Conservation (phyloP, 2,888 invertebrate genomes). For the Synanthedon vespiformis region DNA sequence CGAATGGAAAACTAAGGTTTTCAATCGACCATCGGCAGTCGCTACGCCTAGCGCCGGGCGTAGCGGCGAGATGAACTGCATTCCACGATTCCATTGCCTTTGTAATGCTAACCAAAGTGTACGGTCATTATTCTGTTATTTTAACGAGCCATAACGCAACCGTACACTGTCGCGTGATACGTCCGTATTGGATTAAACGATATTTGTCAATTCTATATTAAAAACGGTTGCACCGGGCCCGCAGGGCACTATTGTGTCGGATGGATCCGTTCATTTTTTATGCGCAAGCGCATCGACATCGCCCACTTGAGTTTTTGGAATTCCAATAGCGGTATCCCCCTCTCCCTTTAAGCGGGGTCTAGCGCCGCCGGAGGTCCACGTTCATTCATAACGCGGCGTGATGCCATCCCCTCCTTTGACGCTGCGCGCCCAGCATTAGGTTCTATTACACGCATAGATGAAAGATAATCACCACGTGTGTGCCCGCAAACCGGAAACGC, state of each 20-base stretch:
- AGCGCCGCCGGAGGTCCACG: conserved; percentile 39
- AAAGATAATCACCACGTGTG: conserved; percentile 28
- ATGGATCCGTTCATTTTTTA: conserved; percentile 41
- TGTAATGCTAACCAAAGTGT: conserved; percentile 64
- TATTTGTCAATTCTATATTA: conserved; percentile 12
- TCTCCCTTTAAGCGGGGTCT: conserved; percentile 2
- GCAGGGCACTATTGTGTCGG: conserved; percentile 36
- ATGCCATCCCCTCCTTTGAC: conserved; percentile 20
- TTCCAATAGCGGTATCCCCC: conserved; percentile 31
- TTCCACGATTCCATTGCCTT: conserved; percentile 41
- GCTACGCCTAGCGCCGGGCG: conserved; percentile 25
- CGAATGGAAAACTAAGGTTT: conserved; percentile 45
- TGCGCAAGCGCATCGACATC: conserved; percentile 37
- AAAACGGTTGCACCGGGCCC: conserved; percentile 16
- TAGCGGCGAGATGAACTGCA: conserved; percentile 49
- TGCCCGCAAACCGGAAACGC: conserved; percentile 37
- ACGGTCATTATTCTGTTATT: conserved; percentile 61
- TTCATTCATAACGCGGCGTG: conserved; percentile 64
- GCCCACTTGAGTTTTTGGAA: conserved; percentile 66
- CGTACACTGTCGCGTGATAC: conserved; percentile 4
- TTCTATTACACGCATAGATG: conserved; percentile 14
- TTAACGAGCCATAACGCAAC: conserved; percentile 52
- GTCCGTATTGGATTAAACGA: conserved; percentile 3
- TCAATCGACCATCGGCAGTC: conserved; percentile 23
- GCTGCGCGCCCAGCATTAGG: conserved; percentile 11